phyloP scores from a whole-genome alignment of 2,888 invertebrate genomes.

The Lepeophtheirus nordmannii region DNA sequence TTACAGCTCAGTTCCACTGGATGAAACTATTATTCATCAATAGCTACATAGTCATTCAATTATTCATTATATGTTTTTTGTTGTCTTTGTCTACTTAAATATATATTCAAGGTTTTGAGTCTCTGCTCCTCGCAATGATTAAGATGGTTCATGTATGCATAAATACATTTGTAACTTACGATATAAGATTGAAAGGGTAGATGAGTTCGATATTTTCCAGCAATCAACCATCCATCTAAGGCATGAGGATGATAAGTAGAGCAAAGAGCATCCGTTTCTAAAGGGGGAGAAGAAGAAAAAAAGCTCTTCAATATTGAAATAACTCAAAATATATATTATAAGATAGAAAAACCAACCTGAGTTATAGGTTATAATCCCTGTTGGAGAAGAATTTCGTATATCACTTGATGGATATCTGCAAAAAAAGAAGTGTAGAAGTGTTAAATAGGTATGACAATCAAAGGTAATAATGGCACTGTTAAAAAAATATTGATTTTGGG shows the following conservation, averaged over 20 bases:
- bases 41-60: not conserved
- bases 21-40: conserved; percentile 2
- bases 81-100: too few relatives aligned
- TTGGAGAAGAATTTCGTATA: not conserved
- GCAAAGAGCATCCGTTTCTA: not conserved
- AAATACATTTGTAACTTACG: conserved; percentile 36
- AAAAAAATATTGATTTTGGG: too few relatives aligned
- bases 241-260: conserved; percentile 16
- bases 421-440: too few relatives aligned
- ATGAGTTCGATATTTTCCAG: conserved; percentile 65
- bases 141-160: too few relatives aligned
- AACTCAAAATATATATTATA: not conserved
- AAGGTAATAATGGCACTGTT: too few relatives aligned
- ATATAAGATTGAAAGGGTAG: conserved; percentile 75
- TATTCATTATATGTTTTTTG: too few relatives aligned
- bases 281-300: too few relatives aligned
- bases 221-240: conserved; percentile 42
- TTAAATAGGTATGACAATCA: too few relatives aligned
- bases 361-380: not conserved
- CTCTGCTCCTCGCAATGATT: too few relatives aligned
- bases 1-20: not conserved
- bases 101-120: too few relatives aligned
- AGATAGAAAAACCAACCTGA: not conserved
- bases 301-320: not conserved
- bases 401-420: not conserved